Conservation (phyloP, 1,140 invertebrate species). For the Propsilocerus akamusi region DNA sequence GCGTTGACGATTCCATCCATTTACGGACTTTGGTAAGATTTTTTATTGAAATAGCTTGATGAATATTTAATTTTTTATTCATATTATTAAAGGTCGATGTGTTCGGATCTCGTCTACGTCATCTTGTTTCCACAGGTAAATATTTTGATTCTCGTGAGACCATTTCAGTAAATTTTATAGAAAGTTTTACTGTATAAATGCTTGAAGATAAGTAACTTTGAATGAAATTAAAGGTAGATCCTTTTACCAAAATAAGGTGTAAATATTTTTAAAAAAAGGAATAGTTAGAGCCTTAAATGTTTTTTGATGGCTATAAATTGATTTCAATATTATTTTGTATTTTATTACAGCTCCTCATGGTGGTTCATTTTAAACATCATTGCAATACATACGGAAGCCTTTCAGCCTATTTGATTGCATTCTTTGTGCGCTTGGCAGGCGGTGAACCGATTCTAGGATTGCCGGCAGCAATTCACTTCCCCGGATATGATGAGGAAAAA, state of each 20-base stretch:
- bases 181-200: no score
- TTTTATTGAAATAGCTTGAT: neutral
- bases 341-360: constrained; percentile 69
- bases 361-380: constrained; percentile 83
- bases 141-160: no score
- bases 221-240: no score
- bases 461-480: constrained; percentile 69
- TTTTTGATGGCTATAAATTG: no score
- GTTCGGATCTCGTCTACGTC: constrained; percentile 93
- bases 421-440: constrained; percentile 69
- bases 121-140: constrained; percentile 69
- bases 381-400: constrained; percentile 96
- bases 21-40: constrained; percentile 80
- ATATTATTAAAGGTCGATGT: constrained; percentile 54
- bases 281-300: no score
- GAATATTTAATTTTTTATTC: constrained; percentile 7
- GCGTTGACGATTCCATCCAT: constrained; percentile 92
- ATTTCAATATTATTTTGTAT: neutral
- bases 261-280: no score
- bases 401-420: constrained; percentile 72
- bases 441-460: constrained; percentile 75
- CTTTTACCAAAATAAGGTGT: no score
- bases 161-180: no score
- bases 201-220: no score
- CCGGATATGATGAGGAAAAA: constrained; percentile 55